Conservation (phyloP, 2,113 vertebrate genomes). For the Neolamprologus sp. region DNA sequence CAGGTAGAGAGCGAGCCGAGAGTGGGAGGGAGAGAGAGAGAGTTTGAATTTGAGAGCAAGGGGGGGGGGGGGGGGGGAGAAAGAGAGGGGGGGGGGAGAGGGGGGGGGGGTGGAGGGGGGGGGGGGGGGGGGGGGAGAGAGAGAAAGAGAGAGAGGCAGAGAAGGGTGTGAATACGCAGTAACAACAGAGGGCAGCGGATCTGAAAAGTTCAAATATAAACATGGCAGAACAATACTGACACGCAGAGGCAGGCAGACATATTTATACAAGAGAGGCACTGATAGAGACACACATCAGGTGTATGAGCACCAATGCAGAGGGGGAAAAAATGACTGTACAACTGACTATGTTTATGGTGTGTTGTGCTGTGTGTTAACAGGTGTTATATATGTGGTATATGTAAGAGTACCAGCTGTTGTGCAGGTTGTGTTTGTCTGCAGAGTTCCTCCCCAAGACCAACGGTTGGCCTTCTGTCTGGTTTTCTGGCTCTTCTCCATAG, state of each 20-base stretch:
- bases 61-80: not conserved
- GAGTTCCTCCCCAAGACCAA: slow-evolving; percentile 86
- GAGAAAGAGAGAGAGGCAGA: not conserved
- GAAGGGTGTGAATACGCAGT: slow-evolving; percentile 61
- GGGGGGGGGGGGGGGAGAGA: no score
- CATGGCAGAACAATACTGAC: slow-evolving; percentile 38
- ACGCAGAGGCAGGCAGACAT: slow-evolving; percentile 52
- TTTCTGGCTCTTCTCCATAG: slow-evolving; percentile 83
- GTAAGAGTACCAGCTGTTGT: slow-evolving; percentile 70
- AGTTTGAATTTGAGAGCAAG: not conserved
- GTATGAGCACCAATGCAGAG: not conserved
- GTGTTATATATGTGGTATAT: not conserved
- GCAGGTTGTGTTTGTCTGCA: slow-evolving; percentile 68
- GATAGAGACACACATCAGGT: not conserved
- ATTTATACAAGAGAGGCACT: slow-evolving; percentile 3
- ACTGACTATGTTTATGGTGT: not conserved
- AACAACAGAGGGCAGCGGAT: slow-evolving; percentile 51
- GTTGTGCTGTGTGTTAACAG: not conserved
- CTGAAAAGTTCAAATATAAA: slow-evolving; percentile 50
- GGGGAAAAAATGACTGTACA: not conserved
- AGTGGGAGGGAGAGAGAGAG: not conserved
- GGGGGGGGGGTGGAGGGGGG: no score
- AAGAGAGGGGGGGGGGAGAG: rapidly evolving
- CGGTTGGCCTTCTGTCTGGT: slow-evolving; percentile 78
- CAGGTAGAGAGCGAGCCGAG: not conserved